Percentiles rank a stretch among this genome's conserved stretches.
These are phyloP conservation scores for Deroplatys truncata DNA, from an alignment of 2,888 invertebrate genomes.

Conservation along the genomic window DNA sequence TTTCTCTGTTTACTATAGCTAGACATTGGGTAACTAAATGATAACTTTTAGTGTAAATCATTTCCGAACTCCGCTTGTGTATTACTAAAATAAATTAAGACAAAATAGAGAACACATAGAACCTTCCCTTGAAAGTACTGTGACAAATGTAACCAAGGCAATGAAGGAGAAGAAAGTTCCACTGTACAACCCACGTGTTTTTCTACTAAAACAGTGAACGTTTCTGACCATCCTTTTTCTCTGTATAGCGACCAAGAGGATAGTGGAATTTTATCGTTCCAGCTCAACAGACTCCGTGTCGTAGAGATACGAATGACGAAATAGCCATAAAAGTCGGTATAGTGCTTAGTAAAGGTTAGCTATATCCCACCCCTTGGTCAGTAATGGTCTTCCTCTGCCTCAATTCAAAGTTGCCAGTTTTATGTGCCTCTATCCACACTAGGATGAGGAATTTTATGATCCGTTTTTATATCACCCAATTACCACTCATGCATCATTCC, in stretches of 20 bases:
- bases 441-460: not conserved
- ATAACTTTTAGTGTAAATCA: too few relatives aligned
- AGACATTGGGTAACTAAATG: too few relatives aligned
- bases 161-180: too few relatives aligned
- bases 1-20: too few relatives aligned
- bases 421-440: not conserved
- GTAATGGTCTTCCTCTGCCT: not conserved
- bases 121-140: too few relatives aligned
- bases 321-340: not conserved
- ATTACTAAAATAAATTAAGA: too few relatives aligned
- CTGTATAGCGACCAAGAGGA: not conserved
- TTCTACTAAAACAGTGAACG: too few relatives aligned
- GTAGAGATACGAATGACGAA: not conserved
- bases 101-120: too few relatives aligned
- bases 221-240: not conserved
- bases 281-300: not conserved
- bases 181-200: too few relatives aligned
- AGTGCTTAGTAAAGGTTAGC: not conserved
- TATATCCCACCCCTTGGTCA: not conserved
- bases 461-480: not conserved
- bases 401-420: too few relatives aligned
- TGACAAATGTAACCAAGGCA: too few relatives aligned
- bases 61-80: too few relatives aligned
- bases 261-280: not conserved
- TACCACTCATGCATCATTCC: not conserved